phyloP scores from a whole-genome alignment of 2,888 invertebrate species.

The Yponomeuta plumbellus region DNA sequence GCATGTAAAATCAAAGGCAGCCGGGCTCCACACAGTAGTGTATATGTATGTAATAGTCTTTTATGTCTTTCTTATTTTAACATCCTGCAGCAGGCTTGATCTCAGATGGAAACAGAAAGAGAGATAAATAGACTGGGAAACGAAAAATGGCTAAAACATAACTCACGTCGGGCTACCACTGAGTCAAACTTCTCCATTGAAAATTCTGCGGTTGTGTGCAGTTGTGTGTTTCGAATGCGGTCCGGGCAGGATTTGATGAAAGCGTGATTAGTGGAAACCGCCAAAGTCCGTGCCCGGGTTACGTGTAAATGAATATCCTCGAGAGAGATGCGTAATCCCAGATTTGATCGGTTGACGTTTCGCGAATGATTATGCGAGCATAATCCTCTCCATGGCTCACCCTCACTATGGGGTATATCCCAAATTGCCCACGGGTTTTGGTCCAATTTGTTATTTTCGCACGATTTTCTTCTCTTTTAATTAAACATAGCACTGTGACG shows the following conservation, averaged over 20 bases:
- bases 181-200: not conserved
- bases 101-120: too few relatives aligned
- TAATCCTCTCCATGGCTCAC: not conserved
- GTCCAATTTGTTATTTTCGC: not conserved
- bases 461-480: too few relatives aligned
- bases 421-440: not conserved
- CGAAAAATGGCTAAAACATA: too few relatives aligned
- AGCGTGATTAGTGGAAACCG: not conserved
- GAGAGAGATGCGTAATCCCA: not conserved
- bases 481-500: too few relatives aligned
- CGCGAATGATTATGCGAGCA: not conserved
- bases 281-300: not conserved
- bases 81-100: too few relatives aligned
- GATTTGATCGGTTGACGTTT: slow-evolving; percentile 1
- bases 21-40: too few relatives aligned
- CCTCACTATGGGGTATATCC: not conserved
- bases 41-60: too few relatives aligned
- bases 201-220: not conserved
- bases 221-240: not conserved
- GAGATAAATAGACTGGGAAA: too few relatives aligned
- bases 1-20: too few relatives aligned
- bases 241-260: not conserved
- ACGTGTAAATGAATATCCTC: slow-evolving; percentile 1
- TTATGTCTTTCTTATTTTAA: too few relatives aligned
- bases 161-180: too few relatives aligned